Base-by-base conservation (phyloP, 2,113 vertebrate genomes). In the Phalacrocorax pelagicus region DNA sequence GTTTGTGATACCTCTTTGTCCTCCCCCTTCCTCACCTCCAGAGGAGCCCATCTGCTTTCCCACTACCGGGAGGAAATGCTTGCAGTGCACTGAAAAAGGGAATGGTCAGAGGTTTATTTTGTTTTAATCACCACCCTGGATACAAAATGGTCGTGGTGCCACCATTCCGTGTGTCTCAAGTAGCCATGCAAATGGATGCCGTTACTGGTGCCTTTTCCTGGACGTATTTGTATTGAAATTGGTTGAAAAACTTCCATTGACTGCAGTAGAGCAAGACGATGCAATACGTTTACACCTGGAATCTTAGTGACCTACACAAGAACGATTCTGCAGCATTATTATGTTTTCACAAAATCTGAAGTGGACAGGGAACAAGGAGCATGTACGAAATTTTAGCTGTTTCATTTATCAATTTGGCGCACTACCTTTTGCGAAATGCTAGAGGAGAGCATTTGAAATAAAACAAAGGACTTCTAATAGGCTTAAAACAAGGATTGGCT, bases 161-260 rank as follows among this genome's bases (percentile, higher is more conserved):
- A 86, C 86, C 52, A 80, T 65, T 89, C 46, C 2, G 3, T 6
- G 36, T 19, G 21, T 47, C 6, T 5, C 26, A 67, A 74, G 52
- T 2, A 78, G 19, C 42, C 63, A 20, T 5, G 14, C 12, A 71
- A 81, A 91, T 5, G 10, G 44, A 11, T 2, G 4, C 23, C 0
- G 0, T 4, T 55, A 55, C 81, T 38, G 10, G 13, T 71, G 73
- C 24, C 47, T 62, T 36, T 88, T 80, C 44, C 49, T 47, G 29
- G 26, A 81, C 32, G 34, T 67, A 3, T 23, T 61, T 49, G 69
- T 58, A 70, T 1, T 27, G 54, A 77, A 83, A 72, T 38, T 0
- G 0, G 46, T 15, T 46, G 36, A 38, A 85, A 78, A 83, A 82
- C 9, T 75, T 88, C 24, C 32, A 24, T 0, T 16, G 12, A 69